A percentile compares a stretch with the other conserved stretches of the same genome.
These are phyloP conservation scores for Chelon labrosus DNA, from an alignment of 2,797 vertebrate species.

Conservation along the genomic window DNA sequence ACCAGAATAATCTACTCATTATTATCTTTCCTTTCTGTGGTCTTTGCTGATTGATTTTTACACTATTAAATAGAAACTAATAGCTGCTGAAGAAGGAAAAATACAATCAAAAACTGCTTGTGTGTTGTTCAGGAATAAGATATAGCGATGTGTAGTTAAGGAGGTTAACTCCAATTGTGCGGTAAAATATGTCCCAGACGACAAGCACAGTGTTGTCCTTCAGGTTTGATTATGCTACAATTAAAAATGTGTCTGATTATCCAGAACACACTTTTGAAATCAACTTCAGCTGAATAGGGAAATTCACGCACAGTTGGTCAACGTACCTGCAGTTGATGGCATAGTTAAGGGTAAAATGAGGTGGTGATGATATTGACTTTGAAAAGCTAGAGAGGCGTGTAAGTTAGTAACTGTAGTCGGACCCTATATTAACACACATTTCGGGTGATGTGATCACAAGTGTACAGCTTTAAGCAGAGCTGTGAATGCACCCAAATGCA, in stretches of 20 bases:
- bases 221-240: neutral
- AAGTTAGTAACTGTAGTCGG: no score
- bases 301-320: no score
- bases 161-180: neutral
- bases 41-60: neutral
- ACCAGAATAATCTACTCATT: neutral
- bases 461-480: no score
- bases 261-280: no score
- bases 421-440: no score
- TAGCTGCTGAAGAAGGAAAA: neutral
- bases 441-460: no score
- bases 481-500: no score
- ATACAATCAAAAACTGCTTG: neutral
- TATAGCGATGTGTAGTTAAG: neutral
- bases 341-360: neutral
- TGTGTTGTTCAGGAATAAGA: neutral
- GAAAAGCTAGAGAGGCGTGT: neutral
- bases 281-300: no score
- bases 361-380: neutral
- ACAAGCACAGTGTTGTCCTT: neutral
- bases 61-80: neutral
- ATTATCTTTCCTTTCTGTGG: neutral
- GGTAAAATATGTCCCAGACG: no score
- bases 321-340: no score
- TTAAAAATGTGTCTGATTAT: neutral